These are phyloP conservation scores for Diorhabda sublineata DNA, from an alignment of 1,140 invertebrate genomes.

Conservation along the genomic window DNA sequence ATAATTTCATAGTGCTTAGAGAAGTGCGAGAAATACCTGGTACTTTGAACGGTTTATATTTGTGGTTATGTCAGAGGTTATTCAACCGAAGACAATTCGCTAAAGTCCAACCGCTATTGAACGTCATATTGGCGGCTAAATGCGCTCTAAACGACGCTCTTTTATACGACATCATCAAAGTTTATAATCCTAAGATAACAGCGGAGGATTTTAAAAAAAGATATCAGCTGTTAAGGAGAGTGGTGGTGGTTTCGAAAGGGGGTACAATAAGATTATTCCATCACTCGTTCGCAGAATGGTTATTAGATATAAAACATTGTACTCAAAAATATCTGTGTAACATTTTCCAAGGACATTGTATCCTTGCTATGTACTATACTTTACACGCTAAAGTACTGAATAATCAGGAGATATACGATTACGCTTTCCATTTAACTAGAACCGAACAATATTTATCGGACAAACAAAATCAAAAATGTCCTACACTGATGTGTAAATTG, in stretches of 20 bases:
- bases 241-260: conserved; percentile 58
- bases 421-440: conserved; percentile 54
- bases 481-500: conserved; percentile 39
- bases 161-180: conserved; percentile 76
- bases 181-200: conserved; percentile 74
- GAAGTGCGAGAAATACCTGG: conserved; percentile 88
- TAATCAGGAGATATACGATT: conserved; percentile 54
- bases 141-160: conserved; percentile 77
- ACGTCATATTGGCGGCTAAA: conserved; percentile 82
- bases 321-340: conserved; percentile 90
- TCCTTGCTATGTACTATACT: conserved; percentile 78
- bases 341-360: conserved; percentile 80
- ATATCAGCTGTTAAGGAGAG: conserved; percentile 72
- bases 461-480: conserved; percentile 39
- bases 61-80: conserved; percentile 90
- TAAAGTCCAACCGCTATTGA: conserved; percentile 80
- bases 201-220: conserved; percentile 81
- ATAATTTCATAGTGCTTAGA: conserved; percentile 85
- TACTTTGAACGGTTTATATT: conserved; percentile 89
- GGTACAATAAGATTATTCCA: conserved; percentile 77
- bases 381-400: conserved; percentile 44
- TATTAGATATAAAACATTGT: conserved; percentile 93
- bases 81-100: conserved; percentile 85
- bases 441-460: conserved; percentile 51
- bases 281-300: conserved; percentile 90